phyloP scores from a whole-genome alignment of 1,140 invertebrate genomes.

The Mizuhopecten yessoensis region DNA sequence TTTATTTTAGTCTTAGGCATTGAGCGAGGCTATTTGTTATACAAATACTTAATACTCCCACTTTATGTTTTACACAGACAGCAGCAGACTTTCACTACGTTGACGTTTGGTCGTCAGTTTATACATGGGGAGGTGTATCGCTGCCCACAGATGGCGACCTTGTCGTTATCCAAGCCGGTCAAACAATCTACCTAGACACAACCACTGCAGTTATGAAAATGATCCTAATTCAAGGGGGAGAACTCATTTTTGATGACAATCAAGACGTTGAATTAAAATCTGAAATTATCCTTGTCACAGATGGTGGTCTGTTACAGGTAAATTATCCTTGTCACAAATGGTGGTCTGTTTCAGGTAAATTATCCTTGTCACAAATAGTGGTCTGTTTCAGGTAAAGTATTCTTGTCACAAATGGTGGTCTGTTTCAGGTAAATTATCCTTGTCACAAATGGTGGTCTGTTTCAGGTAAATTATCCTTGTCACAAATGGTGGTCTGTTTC shows the following conservation, averaged over 20 bases:
- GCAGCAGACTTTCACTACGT: conserved; percentile 73
- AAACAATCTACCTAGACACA: conserved; percentile 76
- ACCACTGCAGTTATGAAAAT: conserved; percentile 73
- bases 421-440: too few relatives aligned
- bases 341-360: too few relatives aligned
- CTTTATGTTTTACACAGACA: conserved; percentile 60
- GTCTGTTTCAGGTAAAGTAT: too few relatives aligned
- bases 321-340: too few relatives aligned
- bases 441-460: too few relatives aligned
- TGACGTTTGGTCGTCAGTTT: conserved; percentile 78
- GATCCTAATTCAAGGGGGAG: conserved; percentile 73
- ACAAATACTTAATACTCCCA: too few relatives aligned
- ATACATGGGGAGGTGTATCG: conserved; percentile 73
- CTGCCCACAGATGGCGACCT: conserved; percentile 75
- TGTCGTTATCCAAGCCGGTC: conserved; percentile 73
- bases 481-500: too few relatives aligned
- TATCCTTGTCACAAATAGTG: too few relatives aligned
- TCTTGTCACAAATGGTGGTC: too few relatives aligned
- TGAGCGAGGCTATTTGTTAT: too few relatives aligned
- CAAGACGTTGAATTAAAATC: conserved; percentile 21
- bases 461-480: too few relatives aligned
- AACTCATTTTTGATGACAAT: conserved; percentile 16
- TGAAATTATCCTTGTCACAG: conserved; percentile 36
- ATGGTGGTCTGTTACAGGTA: conserved; percentile 47
- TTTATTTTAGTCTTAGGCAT: too few relatives aligned